phyloP scores from a whole-genome alignment of 2,797 vertebrate genomes.

The Helostoma temminkii region DNA sequence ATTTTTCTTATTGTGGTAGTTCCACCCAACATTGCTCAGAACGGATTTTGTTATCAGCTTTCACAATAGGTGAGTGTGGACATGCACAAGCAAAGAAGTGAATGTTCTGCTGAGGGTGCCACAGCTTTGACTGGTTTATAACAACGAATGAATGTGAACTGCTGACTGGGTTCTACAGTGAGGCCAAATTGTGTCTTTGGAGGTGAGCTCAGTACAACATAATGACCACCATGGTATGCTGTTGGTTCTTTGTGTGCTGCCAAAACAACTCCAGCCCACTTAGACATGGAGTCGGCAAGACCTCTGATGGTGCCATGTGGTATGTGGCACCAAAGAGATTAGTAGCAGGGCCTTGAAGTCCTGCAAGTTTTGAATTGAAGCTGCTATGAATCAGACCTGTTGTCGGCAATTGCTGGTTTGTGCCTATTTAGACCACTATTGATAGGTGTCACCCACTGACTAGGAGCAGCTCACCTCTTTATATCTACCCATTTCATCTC shows the following conservation, averaged over 20 bases:
- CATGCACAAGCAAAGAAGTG: not conserved
- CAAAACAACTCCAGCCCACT: too few species aligned
- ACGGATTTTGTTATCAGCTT: not conserved
- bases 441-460: not conserved
- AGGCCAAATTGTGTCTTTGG: too few species aligned
- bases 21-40: not conserved
- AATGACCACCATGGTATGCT: too few species aligned
- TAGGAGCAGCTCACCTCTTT: not conserved
- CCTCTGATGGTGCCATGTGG: not conserved
- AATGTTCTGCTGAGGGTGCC: not conserved
- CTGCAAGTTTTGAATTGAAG: too few species aligned
- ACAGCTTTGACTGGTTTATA: slow-evolving; percentile 8
- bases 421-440: not conserved
- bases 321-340: not conserved
- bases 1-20: slow-evolving; percentile 5
- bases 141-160: slow-evolving; percentile 10
- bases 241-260: too few species aligned
- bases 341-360: too few species aligned
- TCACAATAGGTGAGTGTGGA: not conserved
- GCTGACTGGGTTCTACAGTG: slow-evolving; percentile 43
- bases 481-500: too few species aligned
- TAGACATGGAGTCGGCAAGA: not conserved
- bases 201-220: too few species aligned
- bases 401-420: too few species aligned
- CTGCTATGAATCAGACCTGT: too few species aligned